Conservation (phyloP, 1,140 invertebrate genomes). For the Camponotus pennsylvanicus region DNA sequence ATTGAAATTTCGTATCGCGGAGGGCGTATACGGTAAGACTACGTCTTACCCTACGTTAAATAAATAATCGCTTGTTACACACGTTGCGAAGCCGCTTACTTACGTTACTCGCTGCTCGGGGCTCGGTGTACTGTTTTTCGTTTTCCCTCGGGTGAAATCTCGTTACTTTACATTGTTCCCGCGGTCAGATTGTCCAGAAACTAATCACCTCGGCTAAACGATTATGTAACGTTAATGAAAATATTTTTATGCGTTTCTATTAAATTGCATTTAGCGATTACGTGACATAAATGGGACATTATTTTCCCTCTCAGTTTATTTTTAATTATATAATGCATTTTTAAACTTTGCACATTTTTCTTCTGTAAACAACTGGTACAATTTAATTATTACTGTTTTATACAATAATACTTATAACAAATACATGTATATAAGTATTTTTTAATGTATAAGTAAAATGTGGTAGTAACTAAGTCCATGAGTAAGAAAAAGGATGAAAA, state of each 20-base stretch:
- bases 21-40: constrained; percentile 1
- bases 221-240: not conserved
- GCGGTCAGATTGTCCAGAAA: constrained; percentile 47
- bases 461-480: not conserved
- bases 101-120: constrained; percentile 28
- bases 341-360: not conserved
- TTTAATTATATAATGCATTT: not conserved
- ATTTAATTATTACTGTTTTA: not conserved
- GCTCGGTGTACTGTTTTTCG: constrained; percentile 43
- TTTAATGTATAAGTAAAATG: not conserved
- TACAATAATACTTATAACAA: too few species aligned
- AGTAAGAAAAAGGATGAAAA: not conserved
- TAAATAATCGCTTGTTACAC: constrained; percentile 66
- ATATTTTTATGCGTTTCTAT: constrained; percentile 10
- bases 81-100: constrained; percentile 40
- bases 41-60: constrained; percentile 50
- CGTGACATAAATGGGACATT: not conserved
- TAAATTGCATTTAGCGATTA: not conserved
- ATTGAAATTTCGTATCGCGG: constrained; percentile 61
- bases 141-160: constrained; percentile 58
- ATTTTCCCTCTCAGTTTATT: not conserved
- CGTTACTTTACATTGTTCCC: constrained; percentile 57
- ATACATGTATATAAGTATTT: too few species aligned
- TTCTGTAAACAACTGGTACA: not conserved
- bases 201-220: constrained; percentile 14